Base-by-base conservation (phyloP, 2,888 invertebrate genomes). In the Dasysyrphus albostriatus region DNA sequence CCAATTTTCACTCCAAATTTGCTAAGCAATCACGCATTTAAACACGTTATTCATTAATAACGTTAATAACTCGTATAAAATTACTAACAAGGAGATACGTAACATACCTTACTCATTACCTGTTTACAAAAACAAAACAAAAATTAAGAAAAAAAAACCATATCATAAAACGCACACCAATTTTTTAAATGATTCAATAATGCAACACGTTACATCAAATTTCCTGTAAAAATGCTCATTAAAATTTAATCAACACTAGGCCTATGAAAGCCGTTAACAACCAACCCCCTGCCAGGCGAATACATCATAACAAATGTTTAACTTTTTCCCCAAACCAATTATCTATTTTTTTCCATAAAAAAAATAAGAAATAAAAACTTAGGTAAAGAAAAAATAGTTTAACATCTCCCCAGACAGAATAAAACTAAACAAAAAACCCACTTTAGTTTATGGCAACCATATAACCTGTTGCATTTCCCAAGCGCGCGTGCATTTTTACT, bases 391-490 rank as follows among this genome's bases (percentile, higher is more conserved):
- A 16, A 76, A 63, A 77, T 42, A 10, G 16, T 24, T 34, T 61
- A 63, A 42, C 74, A 78, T 79, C 87, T 74, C 61, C 56, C 83
- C 83, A 87, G 87, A 87, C 87, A 77, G 49, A 79, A 72, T 65
- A 72, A 80, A 76, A 84, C 47, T 6, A 65, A 61, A 24, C 24
- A 70, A 61, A 49, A 67, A 58, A 34, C 19, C 39, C 19, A 73
- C 47, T 61, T 34, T 59, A 24, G 14, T 61, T 61, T 75, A 34
- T 34, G 9, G 6, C 54, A 51, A 32, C 69, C 39, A 34, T 54
- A 44, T 78, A 82, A 83, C 87, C 87, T 78, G 87, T 83, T 87
- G 83, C 87, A 87, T 87, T 87, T 87, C 77, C 51, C 82, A 82
- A 77, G 73, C 70, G 61, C 54, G 72, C 19, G 47, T 44, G 73